Conservation (phyloP, 2,797 vertebrate species). For the Sebastiscus albofasciatus region DNA sequence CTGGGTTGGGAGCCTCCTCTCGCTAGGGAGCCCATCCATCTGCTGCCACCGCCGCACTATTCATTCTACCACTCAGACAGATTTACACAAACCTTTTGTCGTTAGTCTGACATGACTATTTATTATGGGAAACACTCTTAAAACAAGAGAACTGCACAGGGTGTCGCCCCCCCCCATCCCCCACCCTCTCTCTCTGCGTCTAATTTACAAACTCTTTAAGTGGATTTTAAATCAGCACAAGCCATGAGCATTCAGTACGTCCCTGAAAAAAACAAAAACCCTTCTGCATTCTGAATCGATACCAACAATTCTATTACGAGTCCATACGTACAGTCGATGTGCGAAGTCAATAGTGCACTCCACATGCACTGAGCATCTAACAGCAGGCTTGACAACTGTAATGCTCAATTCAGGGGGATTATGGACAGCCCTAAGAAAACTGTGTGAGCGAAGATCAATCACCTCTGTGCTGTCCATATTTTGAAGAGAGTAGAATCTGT, state of each 20-base stretch:
- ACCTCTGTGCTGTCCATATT: slow-evolving; percentile 1
- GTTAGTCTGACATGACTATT: slow-evolving; percentile 78
- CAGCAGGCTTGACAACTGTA: slow-evolving; percentile 20
- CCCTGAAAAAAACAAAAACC: slow-evolving; percentile 39
- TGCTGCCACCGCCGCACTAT: slow-evolving; percentile 70
- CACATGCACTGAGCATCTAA: slow-evolving; percentile 7
- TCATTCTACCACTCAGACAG: slow-evolving; percentile 72
- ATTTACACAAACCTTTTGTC: slow-evolving; percentile 83
- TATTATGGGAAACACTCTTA: slow-evolving; percentile 71
- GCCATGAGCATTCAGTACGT: slow-evolving; percentile 34
- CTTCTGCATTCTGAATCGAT: slow-evolving; percentile 48
- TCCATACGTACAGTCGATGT: slow-evolving; percentile 30
- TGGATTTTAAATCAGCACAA: slow-evolving; percentile 66
- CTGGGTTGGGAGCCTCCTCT: slow-evolving; percentile 67
- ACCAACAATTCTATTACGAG: slow-evolving; percentile 29
- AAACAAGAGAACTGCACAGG: slow-evolving; percentile 54
- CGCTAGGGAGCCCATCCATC: slow-evolving; percentile 76
- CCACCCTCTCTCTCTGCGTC: not conserved
- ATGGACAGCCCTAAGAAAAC: slow-evolving; percentile 9
- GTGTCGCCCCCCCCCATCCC: not conserved
- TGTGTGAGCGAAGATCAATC: slow-evolving; percentile 26
- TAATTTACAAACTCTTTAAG: slow-evolving; percentile 67
- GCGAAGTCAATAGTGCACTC: slow-evolving; percentile 27
- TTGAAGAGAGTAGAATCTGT: not conserved
- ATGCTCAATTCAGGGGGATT: slow-evolving; percentile 18